A percentile compares a stretch with the other conserved stretches of the same genome.
These are phyloP conservation scores for Xenentodon cancila DNA, from an alignment of 2,797 vertebrate species.

Conservation along the genomic window DNA sequence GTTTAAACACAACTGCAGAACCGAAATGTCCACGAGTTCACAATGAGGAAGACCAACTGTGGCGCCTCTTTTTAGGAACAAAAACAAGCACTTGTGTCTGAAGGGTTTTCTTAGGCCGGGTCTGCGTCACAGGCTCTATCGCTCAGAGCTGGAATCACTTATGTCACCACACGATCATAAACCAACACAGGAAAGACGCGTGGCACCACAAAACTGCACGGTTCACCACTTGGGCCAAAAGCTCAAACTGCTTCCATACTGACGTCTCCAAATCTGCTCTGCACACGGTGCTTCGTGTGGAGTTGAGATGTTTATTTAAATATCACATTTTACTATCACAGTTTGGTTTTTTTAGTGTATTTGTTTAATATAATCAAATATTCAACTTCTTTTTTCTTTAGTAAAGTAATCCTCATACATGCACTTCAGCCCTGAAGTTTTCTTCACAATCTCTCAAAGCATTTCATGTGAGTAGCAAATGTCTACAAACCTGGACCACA, in stretches of 20 bases:
- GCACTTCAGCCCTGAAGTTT: no score
- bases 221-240: conserved; percentile 58
- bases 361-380: background rate
- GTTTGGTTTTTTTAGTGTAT: background rate
- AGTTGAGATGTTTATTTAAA: background rate
- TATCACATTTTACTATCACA: background rate
- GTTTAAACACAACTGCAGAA: background rate
- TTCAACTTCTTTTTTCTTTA: background rate
- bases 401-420: no score
- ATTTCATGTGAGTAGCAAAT: no score
- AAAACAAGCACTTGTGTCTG: conserved; percentile 32
- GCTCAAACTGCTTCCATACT: conserved; percentile 56
- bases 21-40: background rate
- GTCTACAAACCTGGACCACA: no score
- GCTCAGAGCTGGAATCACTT: conserved; percentile 69
- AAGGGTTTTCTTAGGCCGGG: conserved; percentile 43
- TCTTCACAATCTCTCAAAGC: no score
- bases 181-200: conserved; percentile 70
- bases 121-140: conserved; percentile 54
- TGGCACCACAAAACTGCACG: conserved; percentile 64
- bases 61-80: conserved; percentile 6
- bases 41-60: background rate
- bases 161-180: conserved; percentile 65
- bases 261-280: conserved; percentile 10
- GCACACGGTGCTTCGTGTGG: background rate